phyloP scores from a whole-genome alignment of 1,140 invertebrate species.

The Aphaenogaster ashmeadi region DNA sequence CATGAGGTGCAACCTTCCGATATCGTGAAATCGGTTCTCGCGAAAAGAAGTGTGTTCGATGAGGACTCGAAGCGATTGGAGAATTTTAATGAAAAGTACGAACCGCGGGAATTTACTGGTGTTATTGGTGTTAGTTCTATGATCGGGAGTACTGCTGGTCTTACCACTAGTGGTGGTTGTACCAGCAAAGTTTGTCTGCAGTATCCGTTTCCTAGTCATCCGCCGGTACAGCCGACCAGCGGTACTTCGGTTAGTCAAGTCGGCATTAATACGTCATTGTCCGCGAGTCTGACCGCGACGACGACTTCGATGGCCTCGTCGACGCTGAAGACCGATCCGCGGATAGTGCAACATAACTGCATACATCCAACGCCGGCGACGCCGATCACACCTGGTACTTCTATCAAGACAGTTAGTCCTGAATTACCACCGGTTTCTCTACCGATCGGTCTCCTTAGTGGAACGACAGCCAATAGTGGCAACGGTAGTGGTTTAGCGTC shows the following conservation, averaged over 20 bases:
- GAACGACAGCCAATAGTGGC: conserved; percentile 71
- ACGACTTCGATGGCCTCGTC: conserved; percentile 55
- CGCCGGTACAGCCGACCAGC: conserved; percentile 87
- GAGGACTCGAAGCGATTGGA: conserved; percentile 97
- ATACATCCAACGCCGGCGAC: conserved; percentile 83
- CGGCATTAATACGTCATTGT: conserved; percentile 64
- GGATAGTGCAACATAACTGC: conserved; percentile 80
- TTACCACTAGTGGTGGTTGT: conserved; percentile 77
- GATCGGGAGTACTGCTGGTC: conserved; percentile 73
- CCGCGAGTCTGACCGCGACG: conserved; percentile 60
- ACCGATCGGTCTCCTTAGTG: conserved; percentile 76
- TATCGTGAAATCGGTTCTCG: conserved; percentile 96
- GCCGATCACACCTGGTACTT: conserved; percentile 85
- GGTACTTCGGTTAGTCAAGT: conserved; percentile 59
- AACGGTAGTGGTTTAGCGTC: conserved; percentile 73
- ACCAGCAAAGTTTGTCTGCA: conserved; percentile 90
- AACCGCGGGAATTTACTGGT: conserved; percentile 90
- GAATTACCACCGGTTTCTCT: conserved; percentile 85
- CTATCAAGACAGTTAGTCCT: conserved; percentile 85
- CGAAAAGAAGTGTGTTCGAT: conserved; percentile 97
- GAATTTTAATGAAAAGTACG: conserved; percentile 95
- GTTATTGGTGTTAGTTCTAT: conserved; percentile 80
- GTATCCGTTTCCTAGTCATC: conserved; percentile 94
- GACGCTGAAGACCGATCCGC: conserved; percentile 75
- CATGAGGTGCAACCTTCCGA: conserved; percentile 96